Base-by-base conservation (phyloP, 1,140 invertebrate species). In the Neotoxoptera formosana region DNA sequence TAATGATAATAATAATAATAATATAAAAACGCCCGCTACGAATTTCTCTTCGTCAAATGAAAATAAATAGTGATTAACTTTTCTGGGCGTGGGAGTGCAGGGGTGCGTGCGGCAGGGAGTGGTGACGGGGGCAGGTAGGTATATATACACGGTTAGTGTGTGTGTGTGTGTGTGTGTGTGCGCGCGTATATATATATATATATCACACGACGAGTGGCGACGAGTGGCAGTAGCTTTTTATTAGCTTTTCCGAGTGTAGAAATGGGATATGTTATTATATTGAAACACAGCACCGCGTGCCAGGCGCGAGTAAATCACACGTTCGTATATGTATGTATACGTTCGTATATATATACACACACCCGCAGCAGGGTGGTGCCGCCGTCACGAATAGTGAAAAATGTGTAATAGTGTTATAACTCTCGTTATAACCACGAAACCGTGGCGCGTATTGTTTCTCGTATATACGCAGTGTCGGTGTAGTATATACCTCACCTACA, bases 291-390 rank as follows among this genome's bases (percentile, higher is more conserved):
- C 48, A 56, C 91, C 91, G 91, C 91, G 91, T 93, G 91, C 91
- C 91, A 93, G 91, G 91, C 91, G 91, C 91, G 91, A 93, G 91
- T 93, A 93, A 93, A 93, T 93, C 91, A 93, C 81, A 86, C 81
- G 34, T 41, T 93, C 56, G 7, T 67, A 21, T 60, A 21, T 60
- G 21, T 89, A 56, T 56, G 25, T 56, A 34, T 34, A 9, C 34
- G 14, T n/a, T n/a, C 47, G 30, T 30, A 25, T 56, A 90, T 8
- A 56, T 9, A 36, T 3, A 67, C 9, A 90, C 2, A 56, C 34
- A 56, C 48, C 90, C 20, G n/a, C 20, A 48, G 25, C 20, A 36
- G 81, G 81, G 91, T 84, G 91, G 91, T 93, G 91, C 76, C 91
- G 81, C 48, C 91, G 91, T 93, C 91, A 93, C 81, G 91, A 36